Evolutionary conservation across 2,797 vertebrate species (phyloP), one percentile per base, ranked within the genome.

Genomic region (Remorina albescens): DNA sequence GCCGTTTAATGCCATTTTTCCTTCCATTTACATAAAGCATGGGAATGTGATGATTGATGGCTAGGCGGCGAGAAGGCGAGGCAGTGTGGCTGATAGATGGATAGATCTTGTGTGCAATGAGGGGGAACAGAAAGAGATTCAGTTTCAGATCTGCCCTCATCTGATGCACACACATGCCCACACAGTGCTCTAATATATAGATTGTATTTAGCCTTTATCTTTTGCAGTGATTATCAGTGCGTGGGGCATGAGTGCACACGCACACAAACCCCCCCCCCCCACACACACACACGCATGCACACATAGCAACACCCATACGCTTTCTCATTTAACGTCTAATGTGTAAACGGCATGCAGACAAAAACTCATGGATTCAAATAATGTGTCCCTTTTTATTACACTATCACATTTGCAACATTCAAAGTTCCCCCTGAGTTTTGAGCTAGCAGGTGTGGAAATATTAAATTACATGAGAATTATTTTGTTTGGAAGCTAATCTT

Each of bases 41-140:
- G 60, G 68, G 81, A 74, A 86, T 78, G 79, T 49, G 67, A 60
- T 90, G 90, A 91, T 89, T 91, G 89, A 92, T 89, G 83, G 79
- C 59, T 76, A 16, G 23, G 80, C 32, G 42, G 66, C 9, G 36
- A 78, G 80, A 74, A 77, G 80, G 83, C 74, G 85, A 71, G 79
- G 76, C 76, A 9, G 54, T 2, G 75, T 8, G 47, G 56, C 67
- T 86, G 85, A 86, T 77, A 60, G 84, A 87, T 86, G 87, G 78
- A 75, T 58, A 63, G 84, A 88, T 83, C 88, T 83, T 82, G 84
- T 82, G 89, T 83, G 89, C 89, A 90, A 84, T 61, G 73, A 88
- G 69, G 85, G 53, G 87, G 84, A 92, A 91, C 87, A 68, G 82
- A 68, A 62, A 73, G 66, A 88, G 85, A 91, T 91, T 84, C 87